These are phyloP conservation scores for Sebastes vulpes DNA, from an alignment of 2,797 vertebrate genomes.

Conservation along the genomic window DNA sequence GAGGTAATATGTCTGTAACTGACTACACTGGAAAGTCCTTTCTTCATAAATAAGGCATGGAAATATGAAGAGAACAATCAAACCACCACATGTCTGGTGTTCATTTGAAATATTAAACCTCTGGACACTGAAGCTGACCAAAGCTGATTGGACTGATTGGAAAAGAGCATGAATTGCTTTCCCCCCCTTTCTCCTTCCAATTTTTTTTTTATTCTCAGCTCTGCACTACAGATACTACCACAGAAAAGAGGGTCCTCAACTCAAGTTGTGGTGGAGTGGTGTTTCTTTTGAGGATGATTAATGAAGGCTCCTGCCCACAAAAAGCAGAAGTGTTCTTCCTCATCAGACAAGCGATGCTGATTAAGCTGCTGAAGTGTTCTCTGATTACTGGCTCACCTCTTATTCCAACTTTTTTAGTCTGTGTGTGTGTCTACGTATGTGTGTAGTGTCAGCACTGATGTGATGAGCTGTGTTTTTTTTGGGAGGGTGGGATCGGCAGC, in stretches of 20 bases:
- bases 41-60: not conserved
- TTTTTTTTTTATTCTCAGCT: not conserved
- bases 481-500: conserved; percentile 7
- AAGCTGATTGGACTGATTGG: conserved; percentile 63
- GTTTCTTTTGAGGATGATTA: conserved; percentile 82
- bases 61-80: conserved; percentile 18
- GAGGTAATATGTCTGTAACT: not conserved
- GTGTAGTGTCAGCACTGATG: conserved; percentile 14
- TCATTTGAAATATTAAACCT: conserved; percentile 50
- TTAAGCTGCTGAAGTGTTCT: conserved; percentile 75
- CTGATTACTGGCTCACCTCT: conserved; percentile 77
- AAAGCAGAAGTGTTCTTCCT: conserved; percentile 76
- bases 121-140: conserved; percentile 44
- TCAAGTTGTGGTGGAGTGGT: conserved; percentile 71
- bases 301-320: conserved; percentile 78
- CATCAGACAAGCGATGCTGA: conserved; percentile 84
- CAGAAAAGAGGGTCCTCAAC: conserved; percentile 60
- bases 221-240: conserved; percentile 5
- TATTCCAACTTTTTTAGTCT: conserved; percentile 18
- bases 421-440: conserved; percentile 2
- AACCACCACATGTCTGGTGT: conserved; percentile 31
- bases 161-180: conserved; percentile 28
- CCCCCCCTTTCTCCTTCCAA: not conserved
- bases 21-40: conserved; percentile 3
- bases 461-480: conserved; percentile 27